Percentiles rank a stretch among this genome's conserved stretches.
These are phyloP conservation scores for Dolichoris vasculosae DNA, from an alignment of 1,140 invertebrate species.

Conservation along the genomic window DNA sequence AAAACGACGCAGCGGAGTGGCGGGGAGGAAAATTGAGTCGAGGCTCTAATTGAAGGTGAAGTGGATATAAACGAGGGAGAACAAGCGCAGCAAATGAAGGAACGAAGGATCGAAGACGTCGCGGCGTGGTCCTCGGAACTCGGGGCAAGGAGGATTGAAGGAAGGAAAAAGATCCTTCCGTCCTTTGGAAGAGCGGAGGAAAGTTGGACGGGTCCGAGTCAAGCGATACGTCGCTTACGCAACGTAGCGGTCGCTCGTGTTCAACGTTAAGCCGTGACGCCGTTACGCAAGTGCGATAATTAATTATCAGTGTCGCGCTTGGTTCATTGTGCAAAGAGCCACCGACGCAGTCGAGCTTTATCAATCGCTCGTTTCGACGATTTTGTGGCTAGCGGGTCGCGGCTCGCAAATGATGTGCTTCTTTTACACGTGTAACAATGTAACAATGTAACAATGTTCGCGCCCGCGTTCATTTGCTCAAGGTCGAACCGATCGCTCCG, in stretches of 20 bases:
- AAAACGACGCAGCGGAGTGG: background rate
- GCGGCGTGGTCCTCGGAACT: background rate
- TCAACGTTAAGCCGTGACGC: background rate
- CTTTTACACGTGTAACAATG: background rate
- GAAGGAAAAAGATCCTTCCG: background rate
- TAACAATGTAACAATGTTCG: background rate
- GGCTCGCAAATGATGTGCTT: background rate
- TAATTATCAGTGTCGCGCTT: conserved; percentile 31
- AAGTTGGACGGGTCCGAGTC: background rate
- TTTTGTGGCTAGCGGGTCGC: conserved; percentile 29
- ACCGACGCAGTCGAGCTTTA: background rate
- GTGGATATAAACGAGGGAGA: conserved; percentile 46
- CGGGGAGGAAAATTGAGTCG: conserved; percentile 30
- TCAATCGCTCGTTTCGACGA: conserved; percentile 10
- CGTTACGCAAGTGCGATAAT: conserved; percentile 30
- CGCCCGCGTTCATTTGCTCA: background rate
- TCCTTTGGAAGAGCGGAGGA: background rate
- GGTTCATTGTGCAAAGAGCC: no score
- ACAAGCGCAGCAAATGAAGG: conserved; percentile 37
- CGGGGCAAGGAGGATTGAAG: background rate
- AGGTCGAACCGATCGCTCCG: background rate
- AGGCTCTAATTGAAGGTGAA: conserved; percentile 48
- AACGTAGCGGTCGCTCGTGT: background rate
- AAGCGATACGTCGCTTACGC: background rate
- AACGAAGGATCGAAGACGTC: conserved; percentile 4